A percentile compares a stretch with the other conserved stretches of the same genome.
Evolutionary conservation across 2,888 invertebrate genomes (phyloP).

Genomic region (Lithophane semibrunnea): DNA sequence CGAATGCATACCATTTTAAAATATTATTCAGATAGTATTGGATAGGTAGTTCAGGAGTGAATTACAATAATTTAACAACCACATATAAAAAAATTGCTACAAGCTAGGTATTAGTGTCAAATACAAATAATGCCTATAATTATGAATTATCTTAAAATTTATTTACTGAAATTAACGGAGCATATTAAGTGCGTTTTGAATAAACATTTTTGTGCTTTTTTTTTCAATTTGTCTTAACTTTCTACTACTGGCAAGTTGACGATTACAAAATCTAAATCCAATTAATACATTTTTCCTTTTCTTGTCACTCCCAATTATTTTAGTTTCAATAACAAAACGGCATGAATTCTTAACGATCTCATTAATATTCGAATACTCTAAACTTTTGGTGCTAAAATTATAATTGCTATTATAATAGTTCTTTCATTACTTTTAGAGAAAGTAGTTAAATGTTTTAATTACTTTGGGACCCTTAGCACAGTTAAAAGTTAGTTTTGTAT

Average conservation of each 20-base stretch:
- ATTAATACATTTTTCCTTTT: neutral
- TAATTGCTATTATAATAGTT: constrained; percentile 59
- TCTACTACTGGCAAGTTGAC: neutral
- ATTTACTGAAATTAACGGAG: too few relatives aligned
- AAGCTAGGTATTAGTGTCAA: too few relatives aligned
- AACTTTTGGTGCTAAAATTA: constrained; percentile 55
- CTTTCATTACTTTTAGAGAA: constrained; percentile 50
- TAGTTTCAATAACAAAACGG: constrained; percentile 43
- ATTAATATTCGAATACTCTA: constrained; percentile 47
- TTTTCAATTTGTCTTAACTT: neutral
- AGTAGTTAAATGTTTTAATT: constrained; percentile 53
- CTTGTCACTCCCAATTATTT: constrained; percentile 24
- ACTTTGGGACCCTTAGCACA: constrained; percentile 32
- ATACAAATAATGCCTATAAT: too few relatives aligned
- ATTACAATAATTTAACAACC: too few relatives aligned
- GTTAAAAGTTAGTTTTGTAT: constrained; percentile 31
- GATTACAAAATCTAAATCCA: neutral
- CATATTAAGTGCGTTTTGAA: neutral
- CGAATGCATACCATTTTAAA: neutral
- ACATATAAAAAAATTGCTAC: too few relatives aligned
- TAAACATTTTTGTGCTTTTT: neutral
- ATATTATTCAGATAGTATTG: too few relatives aligned
- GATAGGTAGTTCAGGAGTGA: too few relatives aligned
- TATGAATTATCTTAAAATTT: too few relatives aligned
- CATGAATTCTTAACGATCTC: constrained; percentile 47